Evolutionary conservation across 2,113 vertebrate species (phyloP), one percentile per base, ranked within the genome.

Genomic region (Bos indicus): DNA sequence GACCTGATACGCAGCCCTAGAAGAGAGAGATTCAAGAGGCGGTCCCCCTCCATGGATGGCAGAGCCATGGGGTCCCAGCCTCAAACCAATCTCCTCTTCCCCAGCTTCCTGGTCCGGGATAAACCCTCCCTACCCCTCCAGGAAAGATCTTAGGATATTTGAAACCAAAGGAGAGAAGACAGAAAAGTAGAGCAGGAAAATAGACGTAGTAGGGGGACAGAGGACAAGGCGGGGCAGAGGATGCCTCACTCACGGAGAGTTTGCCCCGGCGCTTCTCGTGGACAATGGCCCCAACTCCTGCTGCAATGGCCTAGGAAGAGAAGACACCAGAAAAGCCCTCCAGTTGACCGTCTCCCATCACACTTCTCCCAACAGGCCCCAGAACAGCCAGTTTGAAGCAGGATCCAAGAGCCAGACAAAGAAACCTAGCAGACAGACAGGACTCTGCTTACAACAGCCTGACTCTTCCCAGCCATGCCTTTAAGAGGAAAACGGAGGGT

Each of bases 171-270:
- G 8, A 46, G 36, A 40, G 46, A 36, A 56, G 60, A 59, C 11
- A 82, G 30, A 60, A 87, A 59, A 17, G 17, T 0, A 16, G 57
- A 57, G 16, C 17, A 16, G 30, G 33, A 64, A 83, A 13, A 7
- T 0, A 5, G 51, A 19, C 13, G 6, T 19, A 19, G 33, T 36
- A 84, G 28, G 16, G 17, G 14, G 12, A 10, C 30, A 54, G 43
- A 77, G 57, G 88, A 36, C 14, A 52, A n/a, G 59, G 13, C 19
- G 7, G 26, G 26, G 51, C 36, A 11, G 8, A 51, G 4, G 28
- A 4, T 5, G 14, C 40, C 3, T 23, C 51, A 94, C 98, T 98
- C 96, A 98, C 98, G 0, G 90, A 88, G 30, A 51, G 28, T 83
- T 30, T 93, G 30, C 97, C 48, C 4, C 2, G 30, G 5, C 1